Evolutionary conservation across 2,888 invertebrate species (phyloP), one percentile per base, ranked within the genome.

Genomic region (Calephelis perditalis): DNA sequence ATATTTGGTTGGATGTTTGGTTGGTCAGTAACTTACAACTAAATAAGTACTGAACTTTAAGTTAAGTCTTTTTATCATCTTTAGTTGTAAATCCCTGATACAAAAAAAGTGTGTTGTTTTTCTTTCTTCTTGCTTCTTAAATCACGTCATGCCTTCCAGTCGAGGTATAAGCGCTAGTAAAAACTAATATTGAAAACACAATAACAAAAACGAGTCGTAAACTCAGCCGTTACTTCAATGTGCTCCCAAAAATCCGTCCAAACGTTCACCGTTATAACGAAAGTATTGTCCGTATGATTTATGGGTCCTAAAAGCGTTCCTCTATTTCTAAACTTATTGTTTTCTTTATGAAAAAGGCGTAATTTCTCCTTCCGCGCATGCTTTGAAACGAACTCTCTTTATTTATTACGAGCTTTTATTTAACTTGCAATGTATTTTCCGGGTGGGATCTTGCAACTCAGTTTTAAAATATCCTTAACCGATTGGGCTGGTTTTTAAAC

Each of bases 201-300:
- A 78, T 78, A 78, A 78, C 79, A 78, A 75, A 79, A 82, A 79
- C 82, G 76, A 82, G 82, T 81, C 83, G 80, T 86, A 85, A 86
- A 84, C 86, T 82, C 82, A 84, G 80, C 79, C 81, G 83, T 87
- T 85, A 87, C 86, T 82, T 81, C 73, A 74, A 80, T 76, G 77
- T 83, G 81, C 81, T 82, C 77, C 76, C 73, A 79, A 82, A 78
- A 83, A 78, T 77, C 74, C 74, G 68, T 76, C 76, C 69, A 78
- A 82, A 84, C 82, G 79, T 80, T 76, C 78, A 74, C 74, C 78
- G 79, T 75, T 78, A 74, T 76, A 74, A 79, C 75, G 78, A 81
- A 82, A 85, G 85, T 84, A 86, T 84, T 81, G 81, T 76, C 78
- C 78, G 75, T 86, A 81, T 89, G 87, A 88, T 89, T 89, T 89